Evolutionary conservation across 2,797 vertebrate species (phyloP), one percentile per base, ranked within the genome.

Genomic region (Gymnoscopelus braueri): DNA sequence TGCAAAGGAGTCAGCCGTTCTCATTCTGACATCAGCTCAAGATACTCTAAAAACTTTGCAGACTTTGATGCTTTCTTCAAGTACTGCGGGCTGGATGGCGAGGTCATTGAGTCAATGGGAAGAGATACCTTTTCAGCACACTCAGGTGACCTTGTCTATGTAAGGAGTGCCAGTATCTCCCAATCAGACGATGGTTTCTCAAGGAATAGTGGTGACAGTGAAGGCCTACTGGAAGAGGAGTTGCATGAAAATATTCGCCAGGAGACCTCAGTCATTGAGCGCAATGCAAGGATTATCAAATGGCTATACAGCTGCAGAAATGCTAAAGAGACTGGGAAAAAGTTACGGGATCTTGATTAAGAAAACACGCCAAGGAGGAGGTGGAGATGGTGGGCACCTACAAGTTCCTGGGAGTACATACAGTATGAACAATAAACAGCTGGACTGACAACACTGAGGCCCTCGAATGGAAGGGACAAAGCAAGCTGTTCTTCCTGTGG

Each of bases 261-360:
- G 72, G 92, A 90, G 66, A 94, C 95, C 0, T 99, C 98, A 0
- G 95, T 98, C 2, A 85, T 99, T 0, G 98, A 99, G 83, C 96
- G 97, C 80, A 99, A 99, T 2, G 98, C 98, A 7, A 93, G 98
- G 69, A 94, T 99, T 74, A 99, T 99, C 89, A 98, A 98, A 71
- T 99, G 98, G 98, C 81, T 99, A 65, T 99, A 98, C 91, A 96
- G 94, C 10, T 99, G 98, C 87, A 96, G 89, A 87, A 96, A 95
- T 61, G 97, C 98, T 58, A 88, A 29, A 54, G 96, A 96, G 74
- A 75, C 84, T 0, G 93, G 88, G 26, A 94, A 94, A 74, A 90
- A 67, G 66, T 84, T 95, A 35, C 93, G 95, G 80, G 96, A 95
- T 7, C 92, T 96, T 26, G 86, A 92, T 0, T 96, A 88, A 95